These are phyloP conservation scores for Prietella phreatophila DNA, from an alignment of 2,113 vertebrate genomes.

Conservation along the genomic window DNA sequence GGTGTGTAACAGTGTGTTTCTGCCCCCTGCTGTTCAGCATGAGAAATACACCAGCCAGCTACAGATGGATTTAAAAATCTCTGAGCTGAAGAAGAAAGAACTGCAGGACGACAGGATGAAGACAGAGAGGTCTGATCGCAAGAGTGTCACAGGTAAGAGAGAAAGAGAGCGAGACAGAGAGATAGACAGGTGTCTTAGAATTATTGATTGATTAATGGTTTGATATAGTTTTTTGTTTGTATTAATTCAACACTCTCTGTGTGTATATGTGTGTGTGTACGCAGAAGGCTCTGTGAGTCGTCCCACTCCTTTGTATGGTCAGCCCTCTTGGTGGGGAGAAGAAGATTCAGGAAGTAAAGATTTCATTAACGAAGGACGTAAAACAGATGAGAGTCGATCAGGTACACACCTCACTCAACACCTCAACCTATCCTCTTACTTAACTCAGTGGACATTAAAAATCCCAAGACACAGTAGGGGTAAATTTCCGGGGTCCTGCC, in stretches of 20 bases:
- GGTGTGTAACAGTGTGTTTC: background rate
- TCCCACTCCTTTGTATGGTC: conserved; percentile 89
- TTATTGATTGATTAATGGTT: background rate
- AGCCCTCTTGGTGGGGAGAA: conserved; percentile 98
- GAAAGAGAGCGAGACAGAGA: background rate
- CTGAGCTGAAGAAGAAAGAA: conserved; percentile 68
- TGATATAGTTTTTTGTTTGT: background rate
- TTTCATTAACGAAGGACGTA: conserved; percentile 67
- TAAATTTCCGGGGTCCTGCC: too few relatives aligned
- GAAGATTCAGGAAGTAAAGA: conserved; percentile 79
- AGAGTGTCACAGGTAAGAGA: conserved; percentile 70
- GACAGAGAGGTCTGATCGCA: conserved; percentile 76
- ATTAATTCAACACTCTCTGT: background rate
- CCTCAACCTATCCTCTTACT: background rate
- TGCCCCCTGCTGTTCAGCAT: conserved; percentile 73
- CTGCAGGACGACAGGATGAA: conserved; percentile 68
- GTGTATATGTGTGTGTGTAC: conserved; percentile 26
- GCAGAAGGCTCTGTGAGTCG: conserved; percentile 77
- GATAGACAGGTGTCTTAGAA: background rate
- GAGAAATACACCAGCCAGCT: conserved; percentile 97
- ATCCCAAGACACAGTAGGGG: too few relatives aligned
- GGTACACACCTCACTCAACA: conserved; percentile 65
- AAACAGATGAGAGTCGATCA: conserved; percentile 71
- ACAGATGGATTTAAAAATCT: conserved; percentile 79
- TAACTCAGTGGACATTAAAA: too few relatives aligned